Evolutionary conservation across 2,797 vertebrate species (phyloP), one percentile per base, ranked within the genome.

Genomic region (Sebastiscus albofasciatus): DNA sequence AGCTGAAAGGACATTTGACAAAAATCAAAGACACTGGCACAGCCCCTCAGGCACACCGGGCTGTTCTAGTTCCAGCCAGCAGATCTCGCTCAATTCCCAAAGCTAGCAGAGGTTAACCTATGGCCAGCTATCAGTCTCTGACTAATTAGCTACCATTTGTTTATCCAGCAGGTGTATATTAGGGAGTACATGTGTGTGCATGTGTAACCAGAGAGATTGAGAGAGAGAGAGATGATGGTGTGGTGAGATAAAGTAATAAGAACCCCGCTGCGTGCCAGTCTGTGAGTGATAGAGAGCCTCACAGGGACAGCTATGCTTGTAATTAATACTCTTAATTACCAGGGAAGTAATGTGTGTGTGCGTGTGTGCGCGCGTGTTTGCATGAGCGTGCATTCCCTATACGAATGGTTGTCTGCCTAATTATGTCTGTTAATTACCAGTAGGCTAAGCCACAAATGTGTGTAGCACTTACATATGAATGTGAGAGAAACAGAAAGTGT

Each of bases 241-340:
- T 80, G 84, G 72, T 84, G 89, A 90, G 92, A 93, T 93, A 90
- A 87, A 91, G 93, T 82, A 93, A 93, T 93, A 92, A 83, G 87
- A 92, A 62, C 86, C 90, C 87, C 80, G 88, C 92, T 92, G 93
- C 3, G 90, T 89, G 84, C 84, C 86, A 89, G 90, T 92, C 92
- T 90, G 91, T 92, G 92, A 94, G 92, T 90, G 93, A 95, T 93
- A 91, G 90, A 55, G 83, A 86, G 90, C 88, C 94, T 93, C 93
- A 88, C 82, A 90, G 94, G 93, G 90, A 94, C 89, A 91, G 91
- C 92, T 93, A 90, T 88, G 91, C 89, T 92, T 91, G 90, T 93
- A 94, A 95, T 95, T 95, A 95, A 95, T 95, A 92, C 93, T 90
- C 92, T 93, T 95, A 95, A 94, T 95, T 94, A 94, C 83, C 87